A percentile compares a stretch with the other conserved stretches of the same genome.
phyloP scores from a whole-genome alignment of 2,888 invertebrate species.

The Cyaniris semiargus region DNA sequence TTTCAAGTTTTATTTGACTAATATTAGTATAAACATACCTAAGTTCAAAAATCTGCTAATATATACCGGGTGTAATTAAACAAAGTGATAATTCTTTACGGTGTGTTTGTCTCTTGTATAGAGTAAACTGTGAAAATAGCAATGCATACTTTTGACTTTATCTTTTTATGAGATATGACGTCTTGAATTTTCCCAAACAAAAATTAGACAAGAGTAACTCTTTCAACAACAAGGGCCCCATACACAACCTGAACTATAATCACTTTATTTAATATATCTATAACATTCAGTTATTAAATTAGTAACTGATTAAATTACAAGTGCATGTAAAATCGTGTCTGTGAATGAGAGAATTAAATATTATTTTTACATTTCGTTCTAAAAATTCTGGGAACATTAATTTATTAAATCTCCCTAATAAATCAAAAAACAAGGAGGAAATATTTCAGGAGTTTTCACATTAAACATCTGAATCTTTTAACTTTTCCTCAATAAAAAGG shows the following conservation, averaged over 20 bases:
- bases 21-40: neutral
- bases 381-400: neutral
- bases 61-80: neutral
- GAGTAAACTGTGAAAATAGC: neutral
- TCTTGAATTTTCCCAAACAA: no score
- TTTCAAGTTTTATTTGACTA: conserved; percentile 46
- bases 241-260: neutral
- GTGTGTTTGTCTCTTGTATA: neutral
- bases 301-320: neutral
- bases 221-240: no score
- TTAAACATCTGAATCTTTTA: neutral
- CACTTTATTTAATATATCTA: no score
- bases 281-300: neutral
- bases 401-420: neutral
- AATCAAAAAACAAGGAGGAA: conserved; percentile 13
- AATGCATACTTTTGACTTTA: neutral
- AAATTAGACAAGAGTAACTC: no score
- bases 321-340: neutral
- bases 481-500: conserved; percentile 7
- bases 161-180: no score
- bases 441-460: conserved; percentile 10
- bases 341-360: neutral
- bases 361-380: neutral
- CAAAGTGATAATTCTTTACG: neutral
- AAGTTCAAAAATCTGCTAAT: neutral